phyloP scores from a whole-genome alignment of 2,888 invertebrate species.

The Tortrix viridana region DNA sequence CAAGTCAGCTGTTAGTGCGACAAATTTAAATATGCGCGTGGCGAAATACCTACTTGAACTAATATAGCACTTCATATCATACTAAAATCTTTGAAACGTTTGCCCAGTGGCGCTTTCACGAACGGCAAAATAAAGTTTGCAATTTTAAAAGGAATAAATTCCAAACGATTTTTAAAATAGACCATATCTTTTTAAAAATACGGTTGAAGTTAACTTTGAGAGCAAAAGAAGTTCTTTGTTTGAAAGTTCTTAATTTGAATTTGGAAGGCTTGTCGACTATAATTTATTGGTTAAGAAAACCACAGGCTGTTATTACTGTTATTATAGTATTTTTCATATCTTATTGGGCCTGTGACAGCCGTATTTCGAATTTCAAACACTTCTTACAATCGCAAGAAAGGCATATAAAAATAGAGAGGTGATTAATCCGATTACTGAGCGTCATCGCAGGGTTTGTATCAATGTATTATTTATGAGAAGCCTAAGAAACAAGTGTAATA shows the following conservation, averaged over 20 bases:
- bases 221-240: constrained; percentile 21
- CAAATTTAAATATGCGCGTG: constrained; percentile 21
- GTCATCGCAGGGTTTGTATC: too few species aligned
- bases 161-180: constrained; percentile 4
- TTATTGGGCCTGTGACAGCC: too few species aligned
- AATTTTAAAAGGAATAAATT: constrained; percentile 2
- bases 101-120: constrained; percentile 1
- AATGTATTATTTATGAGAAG: too few species aligned
- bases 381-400: too few species aligned
- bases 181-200: background rate
- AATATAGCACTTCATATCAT: background rate
- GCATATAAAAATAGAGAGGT: too few species aligned
- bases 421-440: too few species aligned
- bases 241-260: constrained; percentile 30
- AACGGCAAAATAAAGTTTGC: constrained; percentile 19
- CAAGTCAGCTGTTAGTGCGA: constrained; percentile 59
- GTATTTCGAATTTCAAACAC: too few species aligned
- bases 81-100: background rate
- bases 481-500: too few species aligned
- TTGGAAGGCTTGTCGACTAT: constrained; percentile 21
- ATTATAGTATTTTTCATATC: too few species aligned
- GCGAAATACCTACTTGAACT: constrained; percentile 12
- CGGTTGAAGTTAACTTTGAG: constrained; percentile 7
- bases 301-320: constrained; percentile 26
- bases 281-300: constrained; percentile 28